These are phyloP conservation scores for Rhinoraja longicauda DNA, from an alignment of 2,797 vertebrate genomes.

Conservation along the genomic window DNA sequence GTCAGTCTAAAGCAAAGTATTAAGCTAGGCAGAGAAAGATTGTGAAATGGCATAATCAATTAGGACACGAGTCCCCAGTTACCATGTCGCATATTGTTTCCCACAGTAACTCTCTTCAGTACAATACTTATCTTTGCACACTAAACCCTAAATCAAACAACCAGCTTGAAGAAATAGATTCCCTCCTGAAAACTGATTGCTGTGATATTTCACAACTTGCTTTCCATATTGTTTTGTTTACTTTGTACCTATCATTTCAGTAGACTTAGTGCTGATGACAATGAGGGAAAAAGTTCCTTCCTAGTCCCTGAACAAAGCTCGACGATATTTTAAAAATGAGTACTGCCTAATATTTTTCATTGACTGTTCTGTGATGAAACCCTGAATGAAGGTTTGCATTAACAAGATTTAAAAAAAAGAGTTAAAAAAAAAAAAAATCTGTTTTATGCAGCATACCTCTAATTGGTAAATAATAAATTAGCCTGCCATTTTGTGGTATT, in stretches of 20 bases:
- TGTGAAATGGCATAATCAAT: not conserved
- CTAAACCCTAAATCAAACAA: too few species aligned
- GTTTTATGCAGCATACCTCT: conserved; percentile 32
- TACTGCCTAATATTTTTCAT: conserved; percentile 27
- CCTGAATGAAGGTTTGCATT: conserved; percentile 30
- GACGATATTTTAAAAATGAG: conserved; percentile 15
- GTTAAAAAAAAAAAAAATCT: not conserved
- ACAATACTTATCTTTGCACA: not conserved
- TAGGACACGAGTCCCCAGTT: not conserved
- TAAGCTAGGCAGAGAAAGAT: not conserved
- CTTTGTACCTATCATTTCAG: not conserved
- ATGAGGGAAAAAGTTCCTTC: not conserved
- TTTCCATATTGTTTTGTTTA: not conserved
- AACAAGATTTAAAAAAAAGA: conserved; percentile 11
- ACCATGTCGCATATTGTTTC: not conserved
- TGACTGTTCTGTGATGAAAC: conserved; percentile 27
- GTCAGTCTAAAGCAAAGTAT: not conserved
- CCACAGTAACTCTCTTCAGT: not conserved
- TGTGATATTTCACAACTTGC: conserved; percentile 8
- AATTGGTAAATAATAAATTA: conserved; percentile 37
- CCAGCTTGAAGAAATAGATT: not conserved
- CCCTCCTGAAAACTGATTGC: not conserved
- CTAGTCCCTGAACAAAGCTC: not conserved
- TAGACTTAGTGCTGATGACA: not conserved
- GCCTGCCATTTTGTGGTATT: conserved; percentile 37